phyloP scores from a whole-genome alignment of 2,888 invertebrate genomes.

The Mimas tiliae region DNA sequence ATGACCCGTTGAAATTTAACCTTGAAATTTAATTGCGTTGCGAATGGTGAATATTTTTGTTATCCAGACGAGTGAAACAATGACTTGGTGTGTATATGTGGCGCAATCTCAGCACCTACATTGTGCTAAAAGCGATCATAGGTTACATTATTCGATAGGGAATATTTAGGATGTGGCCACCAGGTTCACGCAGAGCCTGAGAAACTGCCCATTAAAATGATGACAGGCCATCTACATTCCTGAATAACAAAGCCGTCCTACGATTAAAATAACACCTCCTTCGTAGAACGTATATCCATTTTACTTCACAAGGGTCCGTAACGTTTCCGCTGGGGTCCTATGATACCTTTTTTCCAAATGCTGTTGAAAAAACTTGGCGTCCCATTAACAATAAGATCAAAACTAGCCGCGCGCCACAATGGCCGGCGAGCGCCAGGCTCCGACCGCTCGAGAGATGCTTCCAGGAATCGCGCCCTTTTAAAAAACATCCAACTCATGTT shows the following conservation, averaged over 20 bases:
- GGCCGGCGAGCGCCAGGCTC: conserved; percentile 80
- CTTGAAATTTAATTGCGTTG: conserved; percentile 23
- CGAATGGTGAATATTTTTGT: conserved; percentile 13
- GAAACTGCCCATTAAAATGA: conserved; percentile 81
- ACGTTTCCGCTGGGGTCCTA: conserved; percentile 83
- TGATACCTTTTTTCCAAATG: conserved; percentile 80
- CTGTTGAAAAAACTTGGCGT: conserved; percentile 81
- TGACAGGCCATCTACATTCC: conserved; percentile 84
- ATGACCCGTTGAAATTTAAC: conserved; percentile 18
- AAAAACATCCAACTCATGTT: conserved; percentile 81
- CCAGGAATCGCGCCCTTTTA: conserved; percentile 80
- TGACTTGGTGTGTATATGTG: not conserved
- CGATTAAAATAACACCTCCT: conserved; percentile 84
- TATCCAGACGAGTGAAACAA: not conserved
- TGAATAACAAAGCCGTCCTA: conserved; percentile 80
- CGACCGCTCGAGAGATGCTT: conserved; percentile 72
- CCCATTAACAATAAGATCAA: conserved; percentile 85
- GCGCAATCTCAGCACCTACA: conserved; percentile 29
- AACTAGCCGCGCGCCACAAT: conserved; percentile 83
- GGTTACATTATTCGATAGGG: conserved; percentile 41
- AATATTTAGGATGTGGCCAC: conserved; percentile 72
- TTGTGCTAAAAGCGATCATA: conserved; percentile 23
- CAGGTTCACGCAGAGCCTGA: conserved; percentile 67
- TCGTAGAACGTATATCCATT: conserved; percentile 82
- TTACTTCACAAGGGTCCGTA: conserved; percentile 82